phyloP scores from a whole-genome alignment of 2,888 invertebrate genomes.

The Aplocera efformata region DNA sequence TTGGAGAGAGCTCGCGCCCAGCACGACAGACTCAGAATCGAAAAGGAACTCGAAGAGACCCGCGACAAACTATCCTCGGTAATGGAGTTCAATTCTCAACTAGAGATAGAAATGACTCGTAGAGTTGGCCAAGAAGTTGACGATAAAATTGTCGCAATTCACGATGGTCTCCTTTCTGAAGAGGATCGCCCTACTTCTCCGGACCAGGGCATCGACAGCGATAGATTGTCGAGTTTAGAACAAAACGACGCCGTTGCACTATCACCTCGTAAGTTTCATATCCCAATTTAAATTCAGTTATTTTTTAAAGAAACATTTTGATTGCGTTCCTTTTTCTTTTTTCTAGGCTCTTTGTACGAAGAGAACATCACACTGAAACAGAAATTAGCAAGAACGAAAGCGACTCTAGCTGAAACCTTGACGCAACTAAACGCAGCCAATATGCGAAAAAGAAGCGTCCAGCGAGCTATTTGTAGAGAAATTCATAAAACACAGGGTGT shows the following conservation, averaged over 20 bases:
- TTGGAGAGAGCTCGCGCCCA: conserved; percentile 86
- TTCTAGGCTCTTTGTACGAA: conserved; percentile 67
- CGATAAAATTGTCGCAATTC: conserved; percentile 51
- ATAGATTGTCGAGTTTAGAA: conserved; percentile 84
- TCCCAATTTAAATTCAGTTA: neutral
- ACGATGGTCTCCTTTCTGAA: conserved; percentile 51
- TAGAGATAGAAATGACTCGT: conserved; percentile 71
- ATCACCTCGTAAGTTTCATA: conserved; percentile 63
- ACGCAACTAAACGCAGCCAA: conserved; percentile 88
- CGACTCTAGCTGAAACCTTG: conserved; percentile 88
- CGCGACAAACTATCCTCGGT: conserved; percentile 65
- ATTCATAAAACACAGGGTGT: conserved; percentile 90
- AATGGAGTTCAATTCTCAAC: conserved; percentile 54
- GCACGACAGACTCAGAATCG: conserved; percentile 84
- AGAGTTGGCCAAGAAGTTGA: conserved; percentile 55
- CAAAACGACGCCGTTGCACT: conserved; percentile 70
- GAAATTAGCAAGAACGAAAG: conserved; percentile 85
- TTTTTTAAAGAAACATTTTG: neutral
- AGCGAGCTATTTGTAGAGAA: conserved; percentile 90
- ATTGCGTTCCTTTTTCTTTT: conserved; percentile 5
- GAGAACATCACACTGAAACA: conserved; percentile 87
- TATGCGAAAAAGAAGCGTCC: conserved; percentile 89
- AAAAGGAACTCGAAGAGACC: conserved; percentile 82
- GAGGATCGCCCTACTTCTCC: conserved; percentile 84
- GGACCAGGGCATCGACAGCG: conserved; percentile 94